Evolutionary conservation across 2,797 vertebrate species (phyloP).

Genomic region (Lutjanus argentimaculatus): DNA sequence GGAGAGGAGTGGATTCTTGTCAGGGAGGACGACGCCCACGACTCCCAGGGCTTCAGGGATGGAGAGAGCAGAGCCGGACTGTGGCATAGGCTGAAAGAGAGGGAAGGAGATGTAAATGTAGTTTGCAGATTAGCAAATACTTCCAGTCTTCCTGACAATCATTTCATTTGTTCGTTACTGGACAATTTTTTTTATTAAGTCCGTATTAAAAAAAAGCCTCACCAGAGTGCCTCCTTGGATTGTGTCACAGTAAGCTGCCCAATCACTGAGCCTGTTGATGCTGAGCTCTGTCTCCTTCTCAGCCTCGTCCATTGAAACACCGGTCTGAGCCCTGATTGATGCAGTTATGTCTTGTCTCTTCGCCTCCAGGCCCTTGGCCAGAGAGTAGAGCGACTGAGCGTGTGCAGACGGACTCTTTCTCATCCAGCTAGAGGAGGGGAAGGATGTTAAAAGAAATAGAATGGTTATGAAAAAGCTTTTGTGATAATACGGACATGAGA

Average conservation of each 20-base stretch:
- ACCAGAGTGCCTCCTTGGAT: slow-evolving; percentile 85
- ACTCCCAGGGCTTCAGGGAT: slow-evolving; percentile 90
- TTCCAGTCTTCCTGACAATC: not conserved
- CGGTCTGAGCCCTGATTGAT: slow-evolving; percentile 78
- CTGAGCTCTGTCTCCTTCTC: slow-evolving; percentile 88
- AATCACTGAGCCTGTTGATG: slow-evolving; percentile 84
- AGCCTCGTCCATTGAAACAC: slow-evolving; percentile 72
- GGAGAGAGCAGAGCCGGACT: slow-evolving; percentile 88
- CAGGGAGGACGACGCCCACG: slow-evolving; percentile 89
- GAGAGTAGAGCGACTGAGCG: slow-evolving; percentile 86
- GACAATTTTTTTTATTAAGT: not conserved
- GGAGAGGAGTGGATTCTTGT: slow-evolving; percentile 88
- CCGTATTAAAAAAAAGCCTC: slow-evolving; percentile 40
- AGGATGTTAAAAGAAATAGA: not conserved
- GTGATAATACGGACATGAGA: too few species aligned
- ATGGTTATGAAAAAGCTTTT: not conserved
- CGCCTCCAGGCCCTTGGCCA: slow-evolving; percentile 84
- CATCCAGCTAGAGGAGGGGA: slow-evolving; percentile 82
- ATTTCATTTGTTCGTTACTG: not conserved
- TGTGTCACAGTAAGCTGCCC: slow-evolving; percentile 89
- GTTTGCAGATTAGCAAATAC: not conserved
- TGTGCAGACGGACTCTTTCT: slow-evolving; percentile 85
- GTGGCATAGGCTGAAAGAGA: slow-evolving; percentile 76
- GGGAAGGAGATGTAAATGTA: not conserved
- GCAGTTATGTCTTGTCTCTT: slow-evolving; percentile 79